Evolutionary conservation across 2,888 invertebrate species (phyloP), one percentile per base, ranked within the genome.

Genomic region (Tridacna gigas): DNA sequence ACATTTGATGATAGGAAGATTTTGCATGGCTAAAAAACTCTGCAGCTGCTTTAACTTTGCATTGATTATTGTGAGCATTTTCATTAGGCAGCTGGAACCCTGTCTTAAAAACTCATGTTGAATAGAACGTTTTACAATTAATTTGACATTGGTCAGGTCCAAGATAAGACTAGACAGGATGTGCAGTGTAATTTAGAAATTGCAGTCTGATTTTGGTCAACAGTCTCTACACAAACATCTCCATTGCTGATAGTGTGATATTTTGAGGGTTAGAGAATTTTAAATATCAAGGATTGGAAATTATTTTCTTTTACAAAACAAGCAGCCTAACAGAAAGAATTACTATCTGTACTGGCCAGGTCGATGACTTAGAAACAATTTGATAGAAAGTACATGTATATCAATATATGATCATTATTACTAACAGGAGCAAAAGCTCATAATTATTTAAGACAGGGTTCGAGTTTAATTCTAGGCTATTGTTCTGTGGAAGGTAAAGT

Each of bases 21-120:
- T 60, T 63, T 20, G 63, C 63, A 63, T 63, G 63, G 63, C 63
- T 63, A n/a, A 63, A 63, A 63, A 25, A 1, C 63, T 63, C 3
- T 56, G 56, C 56, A 20, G 56, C 56, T 56, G 56, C 56, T 56
- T 56, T 20, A 20, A 56, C 56, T 56, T 60, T 25, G 63, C 26
- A 63, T 63, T 63, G 63, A 63, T n/a, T 63, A 63, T n/a, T 63
- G 26, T 25, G 22, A n/a, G 26, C 22, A 22, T 25, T 63, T 60
- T 22, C 15, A 63, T 4, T 63, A 25, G 63, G 26, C 13, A 63
- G 25, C 63, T 63, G 1, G 63, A 25, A 63, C 63, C 63, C 26
- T 63, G 15, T 25, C 63, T 63, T 63, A 37, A 37, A 37, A 37
- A 2, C 7, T 37, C 37, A 37, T 37, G 2, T 37, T 37, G 37